These are phyloP conservation scores for Natrix natrix DNA, from an alignment of 2,797 vertebrate species.

Conservation along the genomic window DNA sequence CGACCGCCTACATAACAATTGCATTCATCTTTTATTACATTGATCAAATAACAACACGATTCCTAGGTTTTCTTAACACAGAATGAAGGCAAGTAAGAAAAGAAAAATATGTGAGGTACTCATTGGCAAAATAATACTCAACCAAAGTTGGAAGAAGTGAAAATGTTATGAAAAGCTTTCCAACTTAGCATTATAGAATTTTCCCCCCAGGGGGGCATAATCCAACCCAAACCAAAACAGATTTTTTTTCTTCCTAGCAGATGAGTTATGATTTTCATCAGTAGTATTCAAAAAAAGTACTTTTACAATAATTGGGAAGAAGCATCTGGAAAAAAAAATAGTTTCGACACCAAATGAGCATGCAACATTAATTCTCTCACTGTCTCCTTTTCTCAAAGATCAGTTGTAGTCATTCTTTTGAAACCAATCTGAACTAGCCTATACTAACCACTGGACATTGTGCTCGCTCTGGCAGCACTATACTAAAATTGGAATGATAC, in stretches of 20 bases:
- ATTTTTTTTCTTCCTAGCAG: background rate
- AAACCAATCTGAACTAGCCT: background rate
- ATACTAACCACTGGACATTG: background rate
- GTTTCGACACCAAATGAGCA: background rate
- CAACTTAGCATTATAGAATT: background rate
- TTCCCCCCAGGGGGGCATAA: background rate
- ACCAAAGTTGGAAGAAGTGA: background rate
- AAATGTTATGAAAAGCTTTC: background rate
- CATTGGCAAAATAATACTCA: background rate
- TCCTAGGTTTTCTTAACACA: background rate
- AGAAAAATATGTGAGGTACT: background rate
- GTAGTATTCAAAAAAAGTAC: background rate
- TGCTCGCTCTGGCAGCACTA: too few relatives aligned
- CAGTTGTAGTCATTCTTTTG: background rate
- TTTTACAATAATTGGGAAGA: background rate
- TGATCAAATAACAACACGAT: background rate
- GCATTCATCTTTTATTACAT: background rate
- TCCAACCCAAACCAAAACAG: background rate
- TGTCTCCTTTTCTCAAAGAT: background rate
- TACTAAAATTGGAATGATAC: too few relatives aligned
- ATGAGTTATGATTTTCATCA: background rate
- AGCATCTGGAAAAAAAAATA: background rate
- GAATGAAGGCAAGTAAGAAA: background rate
- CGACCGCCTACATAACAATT: background rate
- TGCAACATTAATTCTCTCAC: background rate